A percentile compares a stretch with the other conserved stretches of the same genome.
Conservation (phyloP, 1,140 invertebrate species). For the Vanessa tameamea region DNA sequence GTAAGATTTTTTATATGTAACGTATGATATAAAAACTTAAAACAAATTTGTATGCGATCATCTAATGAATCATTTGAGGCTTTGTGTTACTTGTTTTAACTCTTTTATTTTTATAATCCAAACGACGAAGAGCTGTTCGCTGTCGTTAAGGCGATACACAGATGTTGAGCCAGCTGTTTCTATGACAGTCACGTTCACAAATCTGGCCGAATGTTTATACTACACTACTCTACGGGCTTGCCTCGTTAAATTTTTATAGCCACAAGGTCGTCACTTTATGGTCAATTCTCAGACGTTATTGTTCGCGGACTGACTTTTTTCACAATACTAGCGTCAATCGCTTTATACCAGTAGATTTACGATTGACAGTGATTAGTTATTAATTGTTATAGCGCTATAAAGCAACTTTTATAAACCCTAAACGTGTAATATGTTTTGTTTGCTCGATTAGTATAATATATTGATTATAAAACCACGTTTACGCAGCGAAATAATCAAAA, state of each 20-base stretch:
- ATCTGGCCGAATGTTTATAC: slow-evolving; percentile 69
- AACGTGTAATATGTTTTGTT: slow-evolving; percentile 59
- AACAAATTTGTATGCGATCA: slow-evolving; percentile 13
- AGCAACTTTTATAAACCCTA: slow-evolving; percentile 61
- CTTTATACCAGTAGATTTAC: slow-evolving; percentile 64
- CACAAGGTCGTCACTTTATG: slow-evolving; percentile 81
- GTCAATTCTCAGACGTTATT: slow-evolving; percentile 80
- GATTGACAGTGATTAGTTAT: slow-evolving; percentile 73
- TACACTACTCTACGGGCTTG: slow-evolving; percentile 62
- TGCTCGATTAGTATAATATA: slow-evolving; percentile 50
- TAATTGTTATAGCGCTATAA: slow-evolving; percentile 73
- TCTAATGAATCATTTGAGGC: slow-evolving; percentile 42
- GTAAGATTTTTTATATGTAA: not conserved
- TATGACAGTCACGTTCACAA: slow-evolving; percentile 76
- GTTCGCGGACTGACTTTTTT: slow-evolving; percentile 73
- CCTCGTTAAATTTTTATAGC: slow-evolving; percentile 82
- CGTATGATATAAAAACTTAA: not conserved
- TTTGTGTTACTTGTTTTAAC: slow-evolving; percentile 47
- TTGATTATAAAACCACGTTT: slow-evolving; percentile 53
- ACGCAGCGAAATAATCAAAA: slow-evolving; percentile 31
- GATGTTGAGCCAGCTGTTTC: slow-evolving; percentile 71
- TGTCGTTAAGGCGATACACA: slow-evolving; percentile 45
- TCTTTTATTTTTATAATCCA: slow-evolving; percentile 57
- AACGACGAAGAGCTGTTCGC: slow-evolving; percentile 27
- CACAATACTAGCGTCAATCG: slow-evolving; percentile 59